Percentiles rank a stretch among this genome's conserved stretches.
Evolutionary conservation across 2,113 vertebrate species (phyloP).

Genomic region (Trogon surrucura): DNA sequence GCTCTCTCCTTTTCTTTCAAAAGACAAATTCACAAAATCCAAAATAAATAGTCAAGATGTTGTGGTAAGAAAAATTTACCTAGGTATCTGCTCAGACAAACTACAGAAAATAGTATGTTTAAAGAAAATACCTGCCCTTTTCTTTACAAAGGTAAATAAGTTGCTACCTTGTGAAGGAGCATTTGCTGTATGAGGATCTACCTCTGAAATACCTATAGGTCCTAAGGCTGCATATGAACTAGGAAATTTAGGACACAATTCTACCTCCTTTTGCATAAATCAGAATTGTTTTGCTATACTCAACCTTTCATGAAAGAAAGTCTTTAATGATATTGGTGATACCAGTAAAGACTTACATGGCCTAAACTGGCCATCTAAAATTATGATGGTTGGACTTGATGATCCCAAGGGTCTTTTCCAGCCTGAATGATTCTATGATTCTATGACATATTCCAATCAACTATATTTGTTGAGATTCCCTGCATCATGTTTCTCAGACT

Average conservation of each 20-base stretch:
- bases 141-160: not conserved
- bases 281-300: not conserved
- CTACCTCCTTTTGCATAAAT: not conserved
- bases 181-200: not conserved
- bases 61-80: not conserved
- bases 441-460: accelerated
- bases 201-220: not conserved
- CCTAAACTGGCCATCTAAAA: not conserved
- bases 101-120: not conserved
- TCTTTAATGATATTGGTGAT: not conserved
- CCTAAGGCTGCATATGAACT: not conserved
- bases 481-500: not conserved
- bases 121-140: not conserved
- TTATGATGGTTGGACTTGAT: not conserved
- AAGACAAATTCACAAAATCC: not conserved
- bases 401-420: no score
- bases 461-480: not conserved
- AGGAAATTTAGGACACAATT: not conserved
- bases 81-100: not conserved
- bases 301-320: not conserved
- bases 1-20: not conserved
- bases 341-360: no score
- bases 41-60: not conserved
- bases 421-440: no score
- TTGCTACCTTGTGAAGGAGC: not conserved